Percentiles rank a stretch among this genome's conserved stretches.
phyloP scores from a whole-genome alignment of 2,113 vertebrate genomes.

The Opisthocomus hoazin region DNA sequence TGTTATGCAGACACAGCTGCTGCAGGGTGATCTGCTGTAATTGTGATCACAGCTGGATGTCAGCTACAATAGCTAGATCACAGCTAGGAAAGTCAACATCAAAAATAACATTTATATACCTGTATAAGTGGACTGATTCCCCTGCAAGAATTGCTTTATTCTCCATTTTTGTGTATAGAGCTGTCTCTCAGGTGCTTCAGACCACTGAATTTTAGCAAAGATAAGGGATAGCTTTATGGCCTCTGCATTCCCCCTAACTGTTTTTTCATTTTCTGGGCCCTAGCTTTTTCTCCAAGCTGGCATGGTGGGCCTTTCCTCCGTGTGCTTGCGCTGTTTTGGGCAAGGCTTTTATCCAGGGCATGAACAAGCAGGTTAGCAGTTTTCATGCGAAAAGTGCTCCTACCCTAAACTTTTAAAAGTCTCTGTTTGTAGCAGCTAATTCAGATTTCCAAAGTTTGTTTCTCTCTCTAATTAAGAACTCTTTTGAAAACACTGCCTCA shows the following conservation, averaged over 20 bases:
- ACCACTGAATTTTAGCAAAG: not conserved
- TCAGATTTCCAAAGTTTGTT: not conserved
- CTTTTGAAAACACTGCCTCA: not conserved
- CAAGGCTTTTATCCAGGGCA: not conserved
- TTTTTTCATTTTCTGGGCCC: not conserved
- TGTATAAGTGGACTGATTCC: not conserved
- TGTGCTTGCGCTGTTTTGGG: not conserved
- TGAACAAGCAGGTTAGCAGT: not conserved
- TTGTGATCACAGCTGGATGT: not conserved
- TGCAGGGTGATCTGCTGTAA: not conserved
- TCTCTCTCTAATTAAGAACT: not conserved
- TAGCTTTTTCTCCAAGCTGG: not conserved
- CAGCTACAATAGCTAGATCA: not conserved
- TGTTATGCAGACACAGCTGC: not conserved
- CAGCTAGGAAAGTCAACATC: not conserved
- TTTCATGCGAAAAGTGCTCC: not conserved
- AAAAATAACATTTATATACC: not conserved
- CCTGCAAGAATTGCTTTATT: not conserved
- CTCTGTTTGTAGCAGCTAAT: not conserved
- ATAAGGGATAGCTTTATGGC: not conserved
- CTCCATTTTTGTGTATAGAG: not conserved
- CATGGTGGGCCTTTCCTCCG: not conserved
- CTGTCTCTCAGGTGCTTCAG: not conserved
- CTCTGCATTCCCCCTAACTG: not conserved
- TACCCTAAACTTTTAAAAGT: not conserved